Evolutionary conservation across 1,140 invertebrate species (phyloP).

Genomic region (Ostrea denselamellosa): DNA sequence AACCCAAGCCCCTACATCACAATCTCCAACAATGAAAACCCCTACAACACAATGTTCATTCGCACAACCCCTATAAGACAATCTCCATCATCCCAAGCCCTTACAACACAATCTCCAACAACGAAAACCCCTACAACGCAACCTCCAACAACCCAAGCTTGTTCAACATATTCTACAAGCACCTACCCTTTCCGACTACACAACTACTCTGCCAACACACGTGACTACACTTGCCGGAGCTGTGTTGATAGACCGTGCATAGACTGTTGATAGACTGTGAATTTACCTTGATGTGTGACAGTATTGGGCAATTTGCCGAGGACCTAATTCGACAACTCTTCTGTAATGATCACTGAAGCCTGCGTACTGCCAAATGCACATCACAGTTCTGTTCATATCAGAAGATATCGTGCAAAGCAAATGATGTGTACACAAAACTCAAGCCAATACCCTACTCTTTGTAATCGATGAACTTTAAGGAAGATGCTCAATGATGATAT

Average conservation of each 20-base stretch:
- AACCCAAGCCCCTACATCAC: not conserved
- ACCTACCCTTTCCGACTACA: not conserved
- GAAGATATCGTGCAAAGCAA: constrained; percentile 1
- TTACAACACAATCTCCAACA: not conserved
- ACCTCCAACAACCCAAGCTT: too few species aligned
- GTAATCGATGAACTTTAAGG: not conserved
- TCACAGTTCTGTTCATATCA: not conserved
- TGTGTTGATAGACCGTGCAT: not conserved
- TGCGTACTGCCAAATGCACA: not conserved
- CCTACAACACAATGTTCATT: too few species aligned
- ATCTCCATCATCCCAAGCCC: not conserved
- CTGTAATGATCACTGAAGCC: not conserved
- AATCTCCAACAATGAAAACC: too few species aligned
- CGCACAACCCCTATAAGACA: too few species aligned
- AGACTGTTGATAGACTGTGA: not conserved
- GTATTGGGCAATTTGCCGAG: not conserved
- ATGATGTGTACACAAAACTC: not conserved
- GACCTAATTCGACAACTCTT: not conserved
- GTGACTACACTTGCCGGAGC: not conserved
- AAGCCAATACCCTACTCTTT: not conserved
- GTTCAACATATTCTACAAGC: too few species aligned
- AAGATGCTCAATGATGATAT: not conserved
- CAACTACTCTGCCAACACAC: not conserved
- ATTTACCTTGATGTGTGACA: not conserved
- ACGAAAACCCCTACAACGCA: not conserved